phyloP scores from a whole-genome alignment of 2,888 invertebrate genomes.

The Pristionchus arcanus region DNA sequence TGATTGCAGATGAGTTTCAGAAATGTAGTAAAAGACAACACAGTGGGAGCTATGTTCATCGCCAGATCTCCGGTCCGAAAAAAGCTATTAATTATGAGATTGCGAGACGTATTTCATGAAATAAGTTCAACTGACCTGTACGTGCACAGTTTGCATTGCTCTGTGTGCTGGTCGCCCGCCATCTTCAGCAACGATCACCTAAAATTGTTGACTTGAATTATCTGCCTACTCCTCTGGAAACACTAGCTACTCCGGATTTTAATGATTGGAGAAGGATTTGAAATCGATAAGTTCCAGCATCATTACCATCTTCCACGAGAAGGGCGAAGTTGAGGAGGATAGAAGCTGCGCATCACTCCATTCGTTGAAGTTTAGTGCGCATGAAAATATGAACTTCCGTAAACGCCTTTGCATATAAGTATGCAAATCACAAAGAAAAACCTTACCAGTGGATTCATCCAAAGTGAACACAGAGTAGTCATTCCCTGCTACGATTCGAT shows the following conservation, averaged over 20 bases:
- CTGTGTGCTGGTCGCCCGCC: slow-evolving; percentile 34
- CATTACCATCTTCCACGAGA: slow-evolving; percentile 42
- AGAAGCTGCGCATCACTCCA: slow-evolving; percentile 65
- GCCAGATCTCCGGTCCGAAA: no score
- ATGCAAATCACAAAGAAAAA: neutral
- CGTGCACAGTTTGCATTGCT: neutral
- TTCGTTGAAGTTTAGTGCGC: slow-evolving; percentile 63
- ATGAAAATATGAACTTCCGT: neutral
- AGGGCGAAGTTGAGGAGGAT: slow-evolving; percentile 4
- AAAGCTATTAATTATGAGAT: no score
- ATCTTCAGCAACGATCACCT: slow-evolving; percentile 46
- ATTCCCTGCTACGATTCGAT: slow-evolving; percentile 84
- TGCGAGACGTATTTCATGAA: no score
- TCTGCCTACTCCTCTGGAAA: no score
- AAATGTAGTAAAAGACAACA: neutral
- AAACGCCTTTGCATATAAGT: no score
- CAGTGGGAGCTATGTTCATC: no score
- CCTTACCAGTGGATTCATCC: slow-evolving; percentile 43
- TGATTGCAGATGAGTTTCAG: neutral
- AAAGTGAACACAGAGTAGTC: slow-evolving; percentile 59
- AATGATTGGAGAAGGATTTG: no score
- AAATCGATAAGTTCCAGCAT: no score
- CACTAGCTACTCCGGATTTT: no score
- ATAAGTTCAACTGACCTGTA: neutral
- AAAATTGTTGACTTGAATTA: no score